These are phyloP conservation scores for Zygogramma bicolorata DNA, from an alignment of 2,888 invertebrate species.

Conservation along the genomic window DNA sequence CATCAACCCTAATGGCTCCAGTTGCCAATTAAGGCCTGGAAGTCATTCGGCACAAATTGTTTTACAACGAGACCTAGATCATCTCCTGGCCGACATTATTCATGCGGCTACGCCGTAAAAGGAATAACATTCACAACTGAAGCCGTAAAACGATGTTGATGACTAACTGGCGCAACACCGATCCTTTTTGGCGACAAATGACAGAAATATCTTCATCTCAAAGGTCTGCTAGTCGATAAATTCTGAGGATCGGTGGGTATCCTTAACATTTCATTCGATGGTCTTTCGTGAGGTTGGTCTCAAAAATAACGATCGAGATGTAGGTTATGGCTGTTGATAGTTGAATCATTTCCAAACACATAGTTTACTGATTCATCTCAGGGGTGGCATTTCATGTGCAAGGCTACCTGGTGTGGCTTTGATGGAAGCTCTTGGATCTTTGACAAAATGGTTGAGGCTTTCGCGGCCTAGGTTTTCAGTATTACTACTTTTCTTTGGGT, in stretches of 20 bases:
- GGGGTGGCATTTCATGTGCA: no score
- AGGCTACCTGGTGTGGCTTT: no score
- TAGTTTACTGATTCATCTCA: no score
- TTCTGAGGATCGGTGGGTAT: slow-evolving; percentile 4
- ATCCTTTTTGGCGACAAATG: slow-evolving; percentile 21
- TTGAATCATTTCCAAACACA: not conserved
- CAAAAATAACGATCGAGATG: not conserved
- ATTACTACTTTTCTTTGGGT: no score
- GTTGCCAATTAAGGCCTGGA: slow-evolving; percentile 15
- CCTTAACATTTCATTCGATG: slow-evolving; percentile 1
- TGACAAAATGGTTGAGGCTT: no score
- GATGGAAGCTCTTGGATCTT: no score
- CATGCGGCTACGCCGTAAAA: slow-evolving; percentile 6
- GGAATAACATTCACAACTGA: slow-evolving; percentile 12
- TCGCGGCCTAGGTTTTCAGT: no score
- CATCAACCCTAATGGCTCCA: slow-evolving; percentile 14
- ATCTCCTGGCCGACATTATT: slow-evolving; percentile 8
- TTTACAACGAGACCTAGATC: slow-evolving; percentile 18
- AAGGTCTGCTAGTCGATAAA: slow-evolving; percentile 17
- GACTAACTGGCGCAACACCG: slow-evolving; percentile 15
- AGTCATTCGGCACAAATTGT: slow-evolving; percentile 15
- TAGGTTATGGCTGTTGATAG: not conserved
- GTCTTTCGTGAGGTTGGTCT: not conserved
- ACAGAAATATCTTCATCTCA: slow-evolving; percentile 17
- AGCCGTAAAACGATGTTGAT: slow-evolving; percentile 17